Evolutionary conservation across 2,113 vertebrate species (phyloP).

Genomic region (human (Homo sapiens)): GRCh38 chr5:167588501-167589000

Average conservation of each 20-base stretch:
- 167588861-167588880: conserved; percentile 14
- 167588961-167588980: no score
- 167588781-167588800: neutral
- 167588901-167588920: neutral
- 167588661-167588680: neutral
- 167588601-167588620: neutral
- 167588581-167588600: neutral
- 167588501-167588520: neutral
- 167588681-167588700: neutral
- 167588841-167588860: neutral
- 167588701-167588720: neutral
- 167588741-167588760: neutral
- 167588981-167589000: no score
- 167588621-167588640: neutral
- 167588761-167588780: neutral
- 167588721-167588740: neutral
- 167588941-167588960: no score
- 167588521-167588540: neutral
- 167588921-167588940: no score
- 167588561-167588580: neutral
- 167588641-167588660: neutral
- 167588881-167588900: conserved; percentile 34
- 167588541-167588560: neutral
- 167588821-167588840: neutral
- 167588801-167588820: neutral